A percentile compares a stretch with the other conserved stretches of the same genome.
Evolutionary conservation across 2,113 vertebrate genomes (phyloP).

Genomic region (Anser cygnoides): DNA sequence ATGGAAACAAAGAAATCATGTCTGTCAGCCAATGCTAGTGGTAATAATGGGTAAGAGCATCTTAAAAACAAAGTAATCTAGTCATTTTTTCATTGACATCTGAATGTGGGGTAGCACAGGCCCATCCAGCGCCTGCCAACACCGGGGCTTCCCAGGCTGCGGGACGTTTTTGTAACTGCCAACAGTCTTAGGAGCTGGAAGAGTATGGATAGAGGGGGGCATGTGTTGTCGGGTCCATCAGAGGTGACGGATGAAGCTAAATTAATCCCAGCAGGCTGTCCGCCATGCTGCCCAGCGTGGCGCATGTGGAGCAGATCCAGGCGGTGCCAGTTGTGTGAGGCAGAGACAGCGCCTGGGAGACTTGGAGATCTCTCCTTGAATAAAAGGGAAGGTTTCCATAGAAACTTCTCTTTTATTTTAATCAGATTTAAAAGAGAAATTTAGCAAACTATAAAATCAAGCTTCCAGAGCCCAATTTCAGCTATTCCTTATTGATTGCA

Average conservation of each 20-base stretch:
- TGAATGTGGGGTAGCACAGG: neutral
- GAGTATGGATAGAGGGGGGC: neutral
- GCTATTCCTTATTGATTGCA: constrained; percentile 53
- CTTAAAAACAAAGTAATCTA: neutral
- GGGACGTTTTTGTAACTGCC: neutral
- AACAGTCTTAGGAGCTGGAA: neutral
- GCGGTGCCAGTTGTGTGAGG: neutral
- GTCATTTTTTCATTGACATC: neutral
- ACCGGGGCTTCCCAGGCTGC: neutral
- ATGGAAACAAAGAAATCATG: neutral
- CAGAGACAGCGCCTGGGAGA: neutral
- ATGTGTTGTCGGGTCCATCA: neutral
- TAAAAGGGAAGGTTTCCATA: constrained; percentile 63
- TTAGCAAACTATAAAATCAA: constrained; percentile 59
- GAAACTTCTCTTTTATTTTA: constrained; percentile 67
- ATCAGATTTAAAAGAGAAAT: constrained; percentile 52
- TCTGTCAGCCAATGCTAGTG: neutral
- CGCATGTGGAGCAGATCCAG: neutral
- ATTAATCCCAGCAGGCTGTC: fast-evolving
- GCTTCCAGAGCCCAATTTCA: constrained; percentile 48
- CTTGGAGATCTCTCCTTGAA: constrained; percentile 1
- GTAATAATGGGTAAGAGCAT: neutral
- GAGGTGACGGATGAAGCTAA: neutral
- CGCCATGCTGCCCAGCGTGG: fast-evolving
- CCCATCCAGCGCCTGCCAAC: fast-evolving